Evolutionary conservation across 2,113 vertebrate species (phyloP), one percentile per base, ranked within the genome.

Genomic region (Hydropotes inermis): DNA sequence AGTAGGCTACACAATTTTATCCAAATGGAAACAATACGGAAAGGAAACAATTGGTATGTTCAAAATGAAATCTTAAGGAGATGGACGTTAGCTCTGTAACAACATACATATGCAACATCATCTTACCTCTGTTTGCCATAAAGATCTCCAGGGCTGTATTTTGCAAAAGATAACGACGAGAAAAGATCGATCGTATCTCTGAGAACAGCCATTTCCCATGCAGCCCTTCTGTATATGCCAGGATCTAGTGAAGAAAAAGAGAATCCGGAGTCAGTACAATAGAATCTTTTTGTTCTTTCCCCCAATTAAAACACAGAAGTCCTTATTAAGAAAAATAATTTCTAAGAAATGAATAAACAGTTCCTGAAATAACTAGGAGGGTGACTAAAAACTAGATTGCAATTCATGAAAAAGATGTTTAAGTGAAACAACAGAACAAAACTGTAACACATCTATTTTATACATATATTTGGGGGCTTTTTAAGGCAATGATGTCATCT

Each of bases 171-270:
- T 99, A 99, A 94, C 99, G 99, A 54, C 99, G 99, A 94, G 99
- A 99, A 98, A 99, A 99, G 98, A 99, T 74, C 0, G 99, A 99
- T 1, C 99, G 99, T 96, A 99, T 99, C 98, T 99, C 99, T 33
- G 99, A 99, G 98, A 99, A 99, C 74, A 99, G 99, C 99, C 99
- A 99, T 99, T 99, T 99, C 88, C 99, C 99, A 97, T 99, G 99
- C 33, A 99, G 99, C n/a, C 99, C 99, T 96, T 99, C 99, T 2
- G 99, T 99, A 89, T 99, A 99, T 23, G 99, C 98, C 95, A 99
- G 98, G 97, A 99, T 99, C 99, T 99, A 98, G 87, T 30, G 5
- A 96, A 17, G 39, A 95, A 21, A 97, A 81, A 94, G 85, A 94
- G 6, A 91, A 95, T 81, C 30, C 17, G n/a, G 81, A 90, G 13